Evolutionary conservation across 1,140 invertebrate species (phyloP), one percentile per base, ranked within the genome.

Genomic region (Apocrypta bakeri): DNA sequence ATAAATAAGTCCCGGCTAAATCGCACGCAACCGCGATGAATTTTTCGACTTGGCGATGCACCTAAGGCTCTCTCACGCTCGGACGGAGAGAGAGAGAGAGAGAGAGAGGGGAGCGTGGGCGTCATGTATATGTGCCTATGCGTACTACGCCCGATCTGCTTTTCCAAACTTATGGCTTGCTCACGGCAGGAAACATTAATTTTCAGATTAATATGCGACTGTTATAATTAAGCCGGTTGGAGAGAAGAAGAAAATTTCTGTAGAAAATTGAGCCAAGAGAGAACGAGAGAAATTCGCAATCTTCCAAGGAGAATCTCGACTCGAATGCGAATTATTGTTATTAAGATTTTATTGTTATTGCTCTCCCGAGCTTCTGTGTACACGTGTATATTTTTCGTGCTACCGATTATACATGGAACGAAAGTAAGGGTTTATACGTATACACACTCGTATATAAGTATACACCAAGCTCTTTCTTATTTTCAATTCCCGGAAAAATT

Each of bases 161-260:
- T 69, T 82, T 76, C 73, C 64, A 27, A 76, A 76, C 64, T 76
- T 76, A 69, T 71, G 42, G 27, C 31, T 80, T 12, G 48, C 27
- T n/a, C 64, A 14, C 42, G 29, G 74, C 81, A 82, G 81, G 81
- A 83, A 83, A 83, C 81, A 83, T 78, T 64, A 72, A 83, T 83
- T 83, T 78, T 14, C 64, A 78, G 40, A 77, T 77, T 82, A 82
- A 82, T n/a, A n/a, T n/a, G 63, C 63, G 14, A 24, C 40, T 82
- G 69, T 82, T 76, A 71, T 66, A 71, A 79, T 79, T 79, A 79
- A 61, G 78, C 24, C n/a, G 56, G 11, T 14, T 66, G 37, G 63
- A 66, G 61, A 25, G 56, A 12, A 14, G 24, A 75, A 61, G 25
- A 27, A 75, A n/a, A 75, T 75, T 21, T 29, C 56, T 25, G 12